Evolutionary conservation across 2,888 invertebrate species (phyloP).

Genomic region (Lepas anatifera): DNA sequence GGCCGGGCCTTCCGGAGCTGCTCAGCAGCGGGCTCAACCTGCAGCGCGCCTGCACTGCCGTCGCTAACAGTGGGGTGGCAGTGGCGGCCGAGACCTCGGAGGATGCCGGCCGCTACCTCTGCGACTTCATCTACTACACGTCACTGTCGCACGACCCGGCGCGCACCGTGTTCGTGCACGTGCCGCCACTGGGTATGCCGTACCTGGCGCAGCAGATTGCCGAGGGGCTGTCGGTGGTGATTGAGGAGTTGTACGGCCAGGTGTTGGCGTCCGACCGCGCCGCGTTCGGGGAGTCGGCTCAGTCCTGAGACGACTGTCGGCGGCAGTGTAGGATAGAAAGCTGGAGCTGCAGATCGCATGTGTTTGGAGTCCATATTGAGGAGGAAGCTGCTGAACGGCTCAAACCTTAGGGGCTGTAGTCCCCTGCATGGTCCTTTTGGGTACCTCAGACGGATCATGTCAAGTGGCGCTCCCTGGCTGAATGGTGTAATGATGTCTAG

Average conservation of each 20-base stretch:
- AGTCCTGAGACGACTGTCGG: no score
- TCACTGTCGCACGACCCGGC: constrained; percentile 50
- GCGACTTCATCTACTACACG: constrained; percentile 69
- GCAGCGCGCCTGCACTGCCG: neutral
- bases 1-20: neutral
- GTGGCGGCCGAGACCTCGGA: constrained; percentile 1
- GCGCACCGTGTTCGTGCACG: constrained; percentile 61
- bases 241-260: constrained; percentile 19
- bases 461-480: no score
- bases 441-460: no score
- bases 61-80: neutral
- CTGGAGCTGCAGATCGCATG: no score
- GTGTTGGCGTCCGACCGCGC: constrained; percentile 10
- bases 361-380: no score
- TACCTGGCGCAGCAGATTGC: constrained; percentile 48
- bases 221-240: constrained; percentile 35
- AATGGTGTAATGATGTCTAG: no score
- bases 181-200: constrained; percentile 50
- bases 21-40: constrained; percentile 2
- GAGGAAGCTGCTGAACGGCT: no score
- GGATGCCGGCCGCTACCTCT: constrained; percentile 49
- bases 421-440: no score
- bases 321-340: no score
- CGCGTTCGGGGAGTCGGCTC: no score
- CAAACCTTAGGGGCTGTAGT: no score